Base-by-base conservation (phyloP, 1,140 invertebrate species). In the Ruditapes philippinarum region DNA sequence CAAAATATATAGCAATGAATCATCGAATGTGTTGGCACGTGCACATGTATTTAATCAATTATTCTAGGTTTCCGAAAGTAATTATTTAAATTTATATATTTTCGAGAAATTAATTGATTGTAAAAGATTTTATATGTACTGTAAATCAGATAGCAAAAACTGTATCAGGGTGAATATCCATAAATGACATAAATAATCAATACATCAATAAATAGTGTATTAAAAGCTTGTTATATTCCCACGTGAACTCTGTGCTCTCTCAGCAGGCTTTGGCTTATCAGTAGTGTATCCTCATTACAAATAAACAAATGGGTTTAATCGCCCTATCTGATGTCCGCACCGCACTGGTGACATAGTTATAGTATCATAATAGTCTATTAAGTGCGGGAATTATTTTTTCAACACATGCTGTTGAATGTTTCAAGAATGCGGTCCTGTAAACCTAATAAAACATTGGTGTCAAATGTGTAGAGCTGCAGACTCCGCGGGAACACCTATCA, bases 281-380 rank as follows among this genome's bases (percentile, higher is more conserved):
- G 57, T 4, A 19, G 28, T 62, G 25, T 28, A 62, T 62, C 57
- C 2, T 62, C 57, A 62, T 62, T 62, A 62, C n/a, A 62, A 62
- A 62, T 62, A 62, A 62, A 62, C 57, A 62, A 62, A 62, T 62
- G 57, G 57, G 19, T 62, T 62, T n/a, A 62, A 28, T 28, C n/a
- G 57, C n/a, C 9, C 28, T 62, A 62, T 62, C 57, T 28, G 57
- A 25, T 62, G 57, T 62, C 22, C n/a, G 25, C 25, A 25, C n/a
- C 5, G 5, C 14, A 7, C 57, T 28, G 57, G n/a, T 11, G 57
- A 62, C 57, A 62, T 62, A 62, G n/a, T 62, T 62, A 62, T 62
- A n/a, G n/a, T 62, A 9, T 62, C 5, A 62, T 62, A 62, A 62
- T 62, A 28, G 57, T 4, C 57, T 4, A 62, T n/a, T 62, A 62